Conservation (phyloP, 1,140 invertebrate species). For the Druon quercuslanigerum region DNA sequence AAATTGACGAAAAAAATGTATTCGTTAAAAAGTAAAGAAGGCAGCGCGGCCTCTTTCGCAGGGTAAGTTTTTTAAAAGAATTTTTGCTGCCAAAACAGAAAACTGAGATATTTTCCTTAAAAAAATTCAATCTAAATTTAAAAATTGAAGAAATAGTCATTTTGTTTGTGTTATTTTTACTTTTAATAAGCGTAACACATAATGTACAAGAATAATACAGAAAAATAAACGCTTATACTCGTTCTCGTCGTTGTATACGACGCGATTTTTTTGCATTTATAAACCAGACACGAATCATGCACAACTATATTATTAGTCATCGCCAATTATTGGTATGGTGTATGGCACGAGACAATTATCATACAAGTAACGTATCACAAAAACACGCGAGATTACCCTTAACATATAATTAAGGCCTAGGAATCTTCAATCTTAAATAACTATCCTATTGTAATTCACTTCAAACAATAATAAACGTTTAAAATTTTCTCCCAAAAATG, state of each 20-base stretch:
- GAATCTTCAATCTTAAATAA: slow-evolving; percentile 13
- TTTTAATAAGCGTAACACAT: slow-evolving; percentile 47
- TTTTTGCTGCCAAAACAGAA: too few species aligned
- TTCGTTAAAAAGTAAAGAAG: too few species aligned
- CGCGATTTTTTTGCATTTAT: slow-evolving; percentile 43
- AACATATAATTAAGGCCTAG: slow-evolving; percentile 28
- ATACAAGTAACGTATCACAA: slow-evolving; percentile 15
- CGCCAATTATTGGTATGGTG: slow-evolving; percentile 32
- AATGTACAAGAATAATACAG: slow-evolving; percentile 47
- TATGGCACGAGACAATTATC: slow-evolving; percentile 43
- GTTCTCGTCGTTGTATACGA: slow-evolving; percentile 9
- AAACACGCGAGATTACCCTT: not conserved
- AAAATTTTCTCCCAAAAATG: too few species aligned
- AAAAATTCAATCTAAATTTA: not conserved
- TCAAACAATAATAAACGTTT: slow-evolving; percentile 23
- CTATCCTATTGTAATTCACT: slow-evolving; percentile 10
- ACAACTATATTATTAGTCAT: slow-evolving; percentile 40
- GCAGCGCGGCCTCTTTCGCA: too few species aligned
- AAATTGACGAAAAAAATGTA: too few species aligned
- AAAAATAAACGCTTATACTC: slow-evolving; percentile 49
- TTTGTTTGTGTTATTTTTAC: slow-evolving; percentile 44
- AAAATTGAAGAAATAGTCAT: not conserved
- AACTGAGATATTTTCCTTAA: not conserved
- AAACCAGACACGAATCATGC: slow-evolving; percentile 44
- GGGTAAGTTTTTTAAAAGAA: too few species aligned